These are phyloP conservation scores for Apeira syringaria DNA, from an alignment of 2,888 invertebrate genomes.

Conservation along the genomic window DNA sequence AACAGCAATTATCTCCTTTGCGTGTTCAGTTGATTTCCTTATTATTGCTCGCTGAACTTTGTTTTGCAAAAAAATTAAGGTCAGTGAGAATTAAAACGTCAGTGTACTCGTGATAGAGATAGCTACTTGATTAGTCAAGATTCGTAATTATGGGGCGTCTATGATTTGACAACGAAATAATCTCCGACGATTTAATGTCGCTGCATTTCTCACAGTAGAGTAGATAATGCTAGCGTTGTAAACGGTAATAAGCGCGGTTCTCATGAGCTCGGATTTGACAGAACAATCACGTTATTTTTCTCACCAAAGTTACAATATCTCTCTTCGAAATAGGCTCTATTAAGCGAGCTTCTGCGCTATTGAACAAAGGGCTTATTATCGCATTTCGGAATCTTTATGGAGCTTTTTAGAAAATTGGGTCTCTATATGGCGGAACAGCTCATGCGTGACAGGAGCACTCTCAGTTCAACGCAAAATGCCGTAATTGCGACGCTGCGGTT, in stretches of 20 bases:
- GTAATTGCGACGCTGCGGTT: constrained; percentile 6
- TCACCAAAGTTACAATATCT: constrained; percentile 56
- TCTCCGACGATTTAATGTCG: constrained; percentile 38
- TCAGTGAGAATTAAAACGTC: constrained; percentile 39
- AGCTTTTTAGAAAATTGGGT: constrained; percentile 22
- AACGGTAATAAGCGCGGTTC: constrained; percentile 56
- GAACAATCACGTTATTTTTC: constrained; percentile 69
- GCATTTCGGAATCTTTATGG: constrained; percentile 26
- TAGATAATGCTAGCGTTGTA: constrained; percentile 34
- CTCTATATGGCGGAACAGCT: constrained; percentile 10
- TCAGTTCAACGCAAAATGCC: constrained; percentile 5
- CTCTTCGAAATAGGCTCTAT: constrained; percentile 55
- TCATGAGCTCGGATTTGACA: constrained; percentile 58
- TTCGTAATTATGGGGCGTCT: constrained; percentile 34
- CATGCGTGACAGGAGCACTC: constrained; percentile 11
- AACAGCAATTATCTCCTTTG: constrained; percentile 36
- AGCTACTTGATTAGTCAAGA: constrained; percentile 21
- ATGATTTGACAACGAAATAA: constrained; percentile 27
- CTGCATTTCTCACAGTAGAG: constrained; percentile 56
- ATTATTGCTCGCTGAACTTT: constrained; percentile 31
- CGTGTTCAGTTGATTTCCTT: constrained; percentile 39
- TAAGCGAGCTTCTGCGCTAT: constrained; percentile 42
- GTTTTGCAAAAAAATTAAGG: constrained; percentile 38
- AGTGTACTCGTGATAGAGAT: constrained; percentile 36
- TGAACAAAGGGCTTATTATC: constrained; percentile 33